Evolutionary conservation across 2,797 vertebrate species (phyloP).

Genomic region (Pagetopsis macropterus): DNA sequence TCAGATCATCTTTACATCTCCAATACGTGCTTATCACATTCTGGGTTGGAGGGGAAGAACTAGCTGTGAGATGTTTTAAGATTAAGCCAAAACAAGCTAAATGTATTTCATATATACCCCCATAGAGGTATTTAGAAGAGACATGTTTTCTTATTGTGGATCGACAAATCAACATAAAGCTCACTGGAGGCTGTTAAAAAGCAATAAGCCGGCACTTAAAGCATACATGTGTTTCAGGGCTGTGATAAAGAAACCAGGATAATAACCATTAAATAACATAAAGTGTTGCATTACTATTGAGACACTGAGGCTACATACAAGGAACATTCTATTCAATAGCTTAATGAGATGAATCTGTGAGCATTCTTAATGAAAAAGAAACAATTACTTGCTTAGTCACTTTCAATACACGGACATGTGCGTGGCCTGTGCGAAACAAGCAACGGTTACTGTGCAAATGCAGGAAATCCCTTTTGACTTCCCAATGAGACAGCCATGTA

Average conservation of each 20-base stretch:
- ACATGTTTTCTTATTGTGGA: not conserved
- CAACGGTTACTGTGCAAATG: conserved; percentile 46
- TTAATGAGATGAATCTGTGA: conserved; percentile 52
- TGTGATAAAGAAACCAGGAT: conserved; percentile 38
- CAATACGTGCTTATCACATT: conserved; percentile 19
- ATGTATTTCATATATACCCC: conserved; percentile 18
- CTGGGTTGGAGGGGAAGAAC: not conserved
- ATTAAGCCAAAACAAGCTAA: conserved; percentile 23
- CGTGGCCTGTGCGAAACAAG: conserved; percentile 26
- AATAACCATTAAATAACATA: conserved; percentile 15
- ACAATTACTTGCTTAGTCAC: conserved; percentile 33
- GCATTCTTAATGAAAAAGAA: conserved; percentile 31
- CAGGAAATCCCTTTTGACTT: conserved; percentile 37
- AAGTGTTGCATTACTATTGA: conserved; percentile 33
- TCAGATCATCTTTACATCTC: conserved; percentile 25
- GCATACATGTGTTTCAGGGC: conserved; percentile 40
- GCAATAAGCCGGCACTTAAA: conserved; percentile 53
- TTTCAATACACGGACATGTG: conserved; percentile 25
- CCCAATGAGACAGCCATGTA: conserved; percentile 4
- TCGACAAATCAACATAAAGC: conserved; percentile 26
- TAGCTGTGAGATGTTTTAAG: conserved; percentile 11
- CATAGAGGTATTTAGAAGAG: conserved; percentile 3
- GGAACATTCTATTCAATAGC: conserved; percentile 47
- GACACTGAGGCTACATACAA: conserved; percentile 39
- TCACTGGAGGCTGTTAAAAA: conserved; percentile 24